These are phyloP conservation scores for Gallinago nigripennis DNA, from an alignment of 2,797 vertebrate genomes.

Conservation along the genomic window DNA sequence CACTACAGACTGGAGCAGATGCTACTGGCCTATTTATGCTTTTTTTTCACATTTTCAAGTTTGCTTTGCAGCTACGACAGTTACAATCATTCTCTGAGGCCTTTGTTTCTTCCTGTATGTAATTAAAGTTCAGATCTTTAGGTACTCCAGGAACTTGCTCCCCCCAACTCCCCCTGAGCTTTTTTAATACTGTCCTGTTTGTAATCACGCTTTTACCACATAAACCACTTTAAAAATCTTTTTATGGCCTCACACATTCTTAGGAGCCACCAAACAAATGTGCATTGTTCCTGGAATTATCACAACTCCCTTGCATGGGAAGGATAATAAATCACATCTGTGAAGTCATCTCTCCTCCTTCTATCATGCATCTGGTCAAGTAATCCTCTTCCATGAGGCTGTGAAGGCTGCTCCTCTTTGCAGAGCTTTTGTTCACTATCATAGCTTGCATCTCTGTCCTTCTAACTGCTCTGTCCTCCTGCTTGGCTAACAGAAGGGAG, in stretches of 20 bases:
- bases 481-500: background rate
- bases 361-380: background rate
- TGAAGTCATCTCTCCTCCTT: slow-evolving; percentile 3
- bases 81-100: background rate
- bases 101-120: background rate
- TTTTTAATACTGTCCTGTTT: slow-evolving; percentile 1
- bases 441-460: background rate
- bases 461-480: background rate
- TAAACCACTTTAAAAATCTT: background rate
- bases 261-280: background rate
- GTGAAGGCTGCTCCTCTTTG: background rate
- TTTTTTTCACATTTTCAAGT: background rate
- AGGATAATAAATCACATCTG: background rate
- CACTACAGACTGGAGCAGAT: background rate
- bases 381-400: background rate
- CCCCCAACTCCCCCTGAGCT: background rate
- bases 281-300: background rate
- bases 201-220: slow-evolving; percentile 9
- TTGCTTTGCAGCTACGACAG: background rate
- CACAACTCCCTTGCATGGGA: background rate
- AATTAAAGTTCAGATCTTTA: slow-evolving; percentile 27
- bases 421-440: background rate
- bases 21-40: background rate
- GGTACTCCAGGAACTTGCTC: background rate
- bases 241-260: background rate